These are phyloP conservation scores for Chaetops frenatus DNA, from an alignment of 2,113 vertebrate genomes.

Conservation along the genomic window DNA sequence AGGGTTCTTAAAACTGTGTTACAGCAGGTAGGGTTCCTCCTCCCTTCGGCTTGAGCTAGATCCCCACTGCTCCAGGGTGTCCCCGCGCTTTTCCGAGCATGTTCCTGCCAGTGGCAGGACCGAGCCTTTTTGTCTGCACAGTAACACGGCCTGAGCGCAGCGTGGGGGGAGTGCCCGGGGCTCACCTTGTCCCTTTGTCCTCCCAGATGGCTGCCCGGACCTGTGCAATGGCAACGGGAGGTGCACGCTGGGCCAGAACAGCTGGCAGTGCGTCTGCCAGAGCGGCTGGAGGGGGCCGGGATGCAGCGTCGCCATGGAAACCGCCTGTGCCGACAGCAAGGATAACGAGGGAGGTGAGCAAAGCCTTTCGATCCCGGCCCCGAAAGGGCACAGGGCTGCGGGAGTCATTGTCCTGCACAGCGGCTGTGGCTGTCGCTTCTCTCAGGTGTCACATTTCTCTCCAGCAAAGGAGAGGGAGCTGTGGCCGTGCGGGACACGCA, in stretches of 20 bases:
- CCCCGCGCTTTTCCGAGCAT: not conserved
- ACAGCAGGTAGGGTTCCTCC: not conserved
- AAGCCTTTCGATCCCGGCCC: slow-evolving; percentile 49
- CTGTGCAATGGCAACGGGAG: slow-evolving; percentile 96
- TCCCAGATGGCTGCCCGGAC: slow-evolving; percentile 96
- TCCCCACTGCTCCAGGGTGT: not conserved
- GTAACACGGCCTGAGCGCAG: not conserved
- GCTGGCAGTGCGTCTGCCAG: slow-evolving; percentile 99
- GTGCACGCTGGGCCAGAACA: slow-evolving; percentile 98
- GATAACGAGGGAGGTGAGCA: slow-evolving; percentile 99
- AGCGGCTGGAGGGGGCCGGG: slow-evolving; percentile 96
- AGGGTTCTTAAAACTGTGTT: not conserved
- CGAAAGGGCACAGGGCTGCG: not conserved
- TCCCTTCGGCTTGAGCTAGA: not conserved
- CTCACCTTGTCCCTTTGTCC: slow-evolving; percentile 76
- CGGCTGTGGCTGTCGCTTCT: not conserved
- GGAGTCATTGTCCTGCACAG: slow-evolving; percentile 2
- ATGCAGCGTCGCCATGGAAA: slow-evolving; percentile 99
- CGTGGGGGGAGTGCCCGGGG: not conserved
- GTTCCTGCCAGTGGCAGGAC: not conserved
- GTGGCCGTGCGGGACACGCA: not conserved
- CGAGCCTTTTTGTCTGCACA: slow-evolving; percentile 65
- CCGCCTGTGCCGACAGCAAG: slow-evolving; percentile 96
- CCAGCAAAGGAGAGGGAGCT: not conserved
- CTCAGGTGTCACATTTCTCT: not conserved